phyloP scores from a whole-genome alignment of 2,113 vertebrate species.

The Oxygymnocypris stewartii region DNA sequence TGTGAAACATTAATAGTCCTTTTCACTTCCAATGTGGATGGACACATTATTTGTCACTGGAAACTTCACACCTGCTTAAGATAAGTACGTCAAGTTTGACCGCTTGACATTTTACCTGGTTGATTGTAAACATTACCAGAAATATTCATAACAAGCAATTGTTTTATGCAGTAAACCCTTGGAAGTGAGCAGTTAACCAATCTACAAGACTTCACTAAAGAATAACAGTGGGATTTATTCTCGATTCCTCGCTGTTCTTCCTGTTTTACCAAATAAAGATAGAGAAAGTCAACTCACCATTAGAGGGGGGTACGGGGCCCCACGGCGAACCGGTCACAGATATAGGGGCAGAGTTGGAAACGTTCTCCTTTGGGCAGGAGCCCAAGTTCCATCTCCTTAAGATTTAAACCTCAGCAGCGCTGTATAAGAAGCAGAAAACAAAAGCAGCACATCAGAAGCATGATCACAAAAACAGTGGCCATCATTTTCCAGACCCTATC shows the following conservation, averaged over 20 bases:
- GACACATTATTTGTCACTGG: neutral
- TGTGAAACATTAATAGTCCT: neutral
- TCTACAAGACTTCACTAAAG: neutral
- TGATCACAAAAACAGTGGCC: conserved; percentile 3
- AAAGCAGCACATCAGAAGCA: neutral
- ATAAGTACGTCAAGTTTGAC: neutral
- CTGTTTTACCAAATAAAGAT: neutral
- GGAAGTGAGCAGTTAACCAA: neutral
- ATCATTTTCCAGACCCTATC: neutral
- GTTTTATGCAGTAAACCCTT: neutral
- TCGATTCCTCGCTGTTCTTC: neutral
- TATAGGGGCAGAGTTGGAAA: conserved; percentile 19
- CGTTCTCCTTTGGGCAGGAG: conserved; percentile 22
- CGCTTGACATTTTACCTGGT: neutral
- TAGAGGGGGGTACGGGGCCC: conserved; percentile 41
- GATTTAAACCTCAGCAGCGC: conserved; percentile 5
- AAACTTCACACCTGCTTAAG: neutral
- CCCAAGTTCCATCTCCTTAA: conserved; percentile 53
- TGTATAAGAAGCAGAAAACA: conserved; percentile 27
- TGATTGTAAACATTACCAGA: neutral
- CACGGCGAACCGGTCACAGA: conserved; percentile 38
- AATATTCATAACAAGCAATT: neutral
- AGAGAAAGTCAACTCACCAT: conserved; percentile 51
- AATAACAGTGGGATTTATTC: neutral
- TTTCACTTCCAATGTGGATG: neutral